Conservation (phyloP, 2,888 invertebrate genomes). For the Hoplodrina blanda region DNA sequence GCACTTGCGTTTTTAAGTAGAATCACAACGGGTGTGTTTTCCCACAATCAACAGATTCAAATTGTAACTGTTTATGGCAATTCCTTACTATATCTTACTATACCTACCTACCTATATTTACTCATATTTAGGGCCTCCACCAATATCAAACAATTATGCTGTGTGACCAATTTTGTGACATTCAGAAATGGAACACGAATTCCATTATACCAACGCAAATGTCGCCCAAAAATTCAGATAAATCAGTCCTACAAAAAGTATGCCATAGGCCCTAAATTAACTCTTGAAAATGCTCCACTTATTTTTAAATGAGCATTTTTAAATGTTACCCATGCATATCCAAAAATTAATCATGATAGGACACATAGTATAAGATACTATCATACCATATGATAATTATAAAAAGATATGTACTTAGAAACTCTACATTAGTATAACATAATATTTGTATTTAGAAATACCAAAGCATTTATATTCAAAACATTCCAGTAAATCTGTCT, state of each 20-base stretch:
- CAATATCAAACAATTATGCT: background rate
- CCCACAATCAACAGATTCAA: background rate
- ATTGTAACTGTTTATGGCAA: conserved; percentile 4
- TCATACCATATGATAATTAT: too few relatives aligned
- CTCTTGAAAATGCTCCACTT: conserved; percentile 14
- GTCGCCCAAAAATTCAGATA: too few relatives aligned
- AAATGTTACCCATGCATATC: conserved; percentile 6
- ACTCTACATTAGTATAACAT: background rate
- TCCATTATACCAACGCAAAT: too few relatives aligned
- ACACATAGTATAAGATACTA: background rate
- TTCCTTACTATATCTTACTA: background rate
- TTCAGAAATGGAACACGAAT: too few relatives aligned
- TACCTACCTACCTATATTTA: background rate
- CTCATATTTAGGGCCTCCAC: background rate
- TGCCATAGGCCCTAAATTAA: conserved; percentile 3
- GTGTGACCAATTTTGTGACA: too few relatives aligned
- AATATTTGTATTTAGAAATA: conserved; percentile 16
- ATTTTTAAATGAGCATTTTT: conserved; percentile 24
- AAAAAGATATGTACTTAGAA: too few relatives aligned
- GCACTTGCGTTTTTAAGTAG: too few relatives aligned
- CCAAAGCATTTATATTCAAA: conserved; percentile 18
- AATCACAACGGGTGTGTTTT: too few relatives aligned
- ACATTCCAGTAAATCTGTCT: background rate
- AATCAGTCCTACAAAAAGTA: too few relatives aligned
- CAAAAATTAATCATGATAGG: background rate